Conservation (phyloP, 1,140 invertebrate species). For the Caenorhabditis latens region DNA sequence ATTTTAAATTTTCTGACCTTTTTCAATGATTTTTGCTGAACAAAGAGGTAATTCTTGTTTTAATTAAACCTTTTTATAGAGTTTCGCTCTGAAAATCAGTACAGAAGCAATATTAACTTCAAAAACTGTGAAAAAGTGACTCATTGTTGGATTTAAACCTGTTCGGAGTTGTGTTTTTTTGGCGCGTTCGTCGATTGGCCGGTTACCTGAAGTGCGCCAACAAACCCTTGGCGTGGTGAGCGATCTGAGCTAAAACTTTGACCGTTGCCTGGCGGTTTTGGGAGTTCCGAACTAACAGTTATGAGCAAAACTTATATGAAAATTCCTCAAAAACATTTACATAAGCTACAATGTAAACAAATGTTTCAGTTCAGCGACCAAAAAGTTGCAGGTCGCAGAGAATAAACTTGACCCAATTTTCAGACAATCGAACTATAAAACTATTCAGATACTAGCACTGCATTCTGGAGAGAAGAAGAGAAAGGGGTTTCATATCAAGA, state of each 20-base stretch:
- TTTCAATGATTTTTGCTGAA: background rate
- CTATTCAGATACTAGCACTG: background rate
- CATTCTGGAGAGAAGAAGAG: background rate
- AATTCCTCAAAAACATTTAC: background rate
- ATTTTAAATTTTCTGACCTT: constrained; percentile 37
- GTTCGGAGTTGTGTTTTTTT: constrained; percentile 32
- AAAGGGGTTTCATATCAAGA: too few species aligned
- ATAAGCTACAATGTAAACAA: background rate
- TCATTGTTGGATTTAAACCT: background rate
- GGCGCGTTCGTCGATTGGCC: constrained; percentile 26
- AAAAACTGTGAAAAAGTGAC: background rate
- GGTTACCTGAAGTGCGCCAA: background rate
- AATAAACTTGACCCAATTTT: background rate
- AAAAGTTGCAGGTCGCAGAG: too few species aligned
- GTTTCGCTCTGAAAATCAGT: background rate
- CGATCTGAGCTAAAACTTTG: background rate
- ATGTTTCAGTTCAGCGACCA: background rate
- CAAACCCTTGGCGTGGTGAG: background rate
- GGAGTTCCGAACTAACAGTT: background rate
- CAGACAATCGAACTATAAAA: background rate
- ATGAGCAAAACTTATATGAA: too few species aligned
- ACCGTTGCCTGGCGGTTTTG: background rate
- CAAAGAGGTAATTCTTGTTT: background rate
- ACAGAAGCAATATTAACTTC: background rate
- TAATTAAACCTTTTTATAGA: background rate